Base-by-base conservation (phyloP, 2,797 vertebrate genomes). In the Pelochelys cantorii region DNA sequence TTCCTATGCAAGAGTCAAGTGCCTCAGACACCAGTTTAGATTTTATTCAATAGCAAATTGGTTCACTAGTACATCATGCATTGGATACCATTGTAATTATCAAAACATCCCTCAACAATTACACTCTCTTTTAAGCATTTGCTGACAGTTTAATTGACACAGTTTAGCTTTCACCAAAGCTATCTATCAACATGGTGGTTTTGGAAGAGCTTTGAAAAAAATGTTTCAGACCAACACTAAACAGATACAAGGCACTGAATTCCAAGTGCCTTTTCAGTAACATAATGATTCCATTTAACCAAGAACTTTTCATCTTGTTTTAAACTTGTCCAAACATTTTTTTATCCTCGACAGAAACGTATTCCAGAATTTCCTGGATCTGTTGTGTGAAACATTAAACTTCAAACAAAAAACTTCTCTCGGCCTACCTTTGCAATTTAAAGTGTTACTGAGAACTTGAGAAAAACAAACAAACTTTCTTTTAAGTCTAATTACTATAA, bases 131-230 rank as follows among this genome's bases (percentile, higher is more conserved):
- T 0, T 7, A 93, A 78, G 42, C 12, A 62, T 31, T 90, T 84
- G 54, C 79, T 68, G 53, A 79, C 27, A 85, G 37, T 15, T 89
- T 79, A 80, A 37, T 0, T 18, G 27, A 87, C 82, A 5, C 80
- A 59, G 5, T 65, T 75, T 48, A 60, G 53, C 74, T 88, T 81
- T 82, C 81, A 68, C 52, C 68, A 79, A 52, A 65, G 20, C 48
- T 68, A 48, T 9, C 52, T 88, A 20, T 1, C 79, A 78, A 14
- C 14, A 31, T 2, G 57, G 25, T 42, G 25, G 31, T 82, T 71
- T 53, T 37, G n/a, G 68, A 12, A 83, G 95, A 91, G 85, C 59
- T 79, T 83, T 80, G 54, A 42, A 60, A 81, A 62, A 87, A 56
- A 22, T 74, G 37, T 82, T 0, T 0, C 20, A 92, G 79, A 65